Evolutionary conservation across 1,140 invertebrate species (phyloP), one percentile per base, ranked within the genome.

Genomic region (Neodiprion fabricii): DNA sequence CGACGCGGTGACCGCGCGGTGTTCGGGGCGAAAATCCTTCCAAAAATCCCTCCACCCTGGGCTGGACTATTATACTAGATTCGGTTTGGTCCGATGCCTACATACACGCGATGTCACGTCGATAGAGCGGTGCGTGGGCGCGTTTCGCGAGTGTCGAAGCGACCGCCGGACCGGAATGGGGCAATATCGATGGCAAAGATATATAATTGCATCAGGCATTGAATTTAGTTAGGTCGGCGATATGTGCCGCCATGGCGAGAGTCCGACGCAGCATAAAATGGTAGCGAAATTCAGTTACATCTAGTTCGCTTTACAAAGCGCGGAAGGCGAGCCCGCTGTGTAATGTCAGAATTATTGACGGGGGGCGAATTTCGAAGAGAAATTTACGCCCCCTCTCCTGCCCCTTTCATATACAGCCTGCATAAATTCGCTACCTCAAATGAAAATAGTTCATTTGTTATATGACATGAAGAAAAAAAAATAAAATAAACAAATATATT

Each of bases 171-270:
- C 53, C 53, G 11, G 53, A 61, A 17, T 17, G 11, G 53, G 53
- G 53, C 53, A 61, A 61, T 61, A 61, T 61, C 53, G 53, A 61
- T 61, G 53, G 53, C 53, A 61, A 61, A 61, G 53, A 61, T 61
- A 61, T 61, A 14, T 61, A 61, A 61, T 61, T 61, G 53, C 53
- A 61, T 61, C 53, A 61, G 53, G 11, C 53, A 61, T 61, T 17
- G 53, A 61, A 61, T 61, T 61, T 61, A 61, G 53, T 61, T 61
- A 61, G 28, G 53, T 61, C n/a, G 53, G n/a, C 53, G 53, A 61
- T 61, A 61, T 61, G n/a, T 17, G 53, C n/a, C 53, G 11, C 5
- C 53, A 61, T 12, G 28, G 53, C 53, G 53, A 61, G 53, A 61
- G 28, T 17, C n/a, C 53, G 11, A 9, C 53, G 11, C 53, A 14